Evolutionary conservation across 2,113 vertebrate species (phyloP), one percentile per base, ranked within the genome.

Genomic region (Sula dactylatra): DNA sequence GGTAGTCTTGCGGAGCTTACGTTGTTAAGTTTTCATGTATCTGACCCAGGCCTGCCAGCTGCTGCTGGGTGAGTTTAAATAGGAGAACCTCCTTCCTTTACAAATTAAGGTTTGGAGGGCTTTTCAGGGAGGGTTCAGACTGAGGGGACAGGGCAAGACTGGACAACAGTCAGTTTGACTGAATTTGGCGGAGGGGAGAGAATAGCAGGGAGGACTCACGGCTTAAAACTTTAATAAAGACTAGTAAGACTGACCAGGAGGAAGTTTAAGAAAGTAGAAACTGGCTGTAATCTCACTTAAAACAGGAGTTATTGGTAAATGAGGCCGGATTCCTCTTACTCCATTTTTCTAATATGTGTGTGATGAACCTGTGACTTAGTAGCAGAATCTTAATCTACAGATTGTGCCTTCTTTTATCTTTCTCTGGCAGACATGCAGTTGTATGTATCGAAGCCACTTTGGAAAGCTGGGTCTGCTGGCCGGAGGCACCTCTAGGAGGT

Each of bases 341-440:
- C 29, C 1, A 0, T 64, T 25, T 81, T 76, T 66, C 44, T 50
- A 7, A 16, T 40, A 14, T 50, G 20, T 22, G 12, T 0, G 0
- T 59, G 25, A 29, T 38, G 18, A 76, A 80, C 34, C 13, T 78
- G 17, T 3, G 18, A 29, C 21, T 49, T 65, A 29, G 38, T 72
- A 85, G 55, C 66, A 78, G n/a, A 64, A 71, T 24, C 8, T 69
- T 70, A 55, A 21, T 82, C n/a, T 82, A 26, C 20, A 87, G 42
- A 21, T 26, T 55, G 22, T 59, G 42, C 11, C 38, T 80, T 31
- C 27, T 49, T 64, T 55, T 50, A 18, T 71, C 29, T 94, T 82
- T 70, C 10, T 27, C 61, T 42, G 76, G 42, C 69, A 84, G 73
- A 45, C 64, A 16, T 49, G 45, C 27, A 62, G 24, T 10, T 64